Base-by-base conservation (phyloP, 2,888 invertebrate species). In the Onchidella celtica region DNA sequence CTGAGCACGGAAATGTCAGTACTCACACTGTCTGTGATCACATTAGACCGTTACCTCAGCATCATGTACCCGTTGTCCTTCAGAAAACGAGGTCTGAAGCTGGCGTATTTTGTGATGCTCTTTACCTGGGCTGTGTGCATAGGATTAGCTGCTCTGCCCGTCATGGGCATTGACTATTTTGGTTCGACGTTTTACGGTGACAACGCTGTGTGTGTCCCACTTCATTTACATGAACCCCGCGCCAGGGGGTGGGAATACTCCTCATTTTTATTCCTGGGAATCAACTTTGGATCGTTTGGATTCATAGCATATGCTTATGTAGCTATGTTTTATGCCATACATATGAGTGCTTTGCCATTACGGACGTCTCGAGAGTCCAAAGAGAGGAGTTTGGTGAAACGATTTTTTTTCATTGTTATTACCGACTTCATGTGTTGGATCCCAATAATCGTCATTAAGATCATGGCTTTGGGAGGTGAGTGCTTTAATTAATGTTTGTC, bases 381-480 rank as follows among this genome's bases (percentile, higher is more conserved):
- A 29, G 87, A 88, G 77, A 47, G 85, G 34, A 80, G 82, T 38
- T 73, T 88, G 38, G 84, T 85, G 57, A 84, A 87, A 73, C 59
- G 88, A 36, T 87, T 88, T 70, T 87, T 85, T 75, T 84, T 87
- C 61, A 87, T 88, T 68, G 86, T 88, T 34, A 57, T 87, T 59
- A 87, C 88, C 0, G 87, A 88, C 79, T 86, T 86, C 63, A 59
- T 86, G 32, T 88, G 88, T 59, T 88, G 88, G 88, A 72, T 85
- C 11, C 88, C 88, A 21, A 85, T 88, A 72, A 88, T 88, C 66
- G 80, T 84, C 32, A 83, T 88, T 57, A 88, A 88, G 59, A 73
- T 87, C 9, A 57, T 84, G 32, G 87, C 88, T 34, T 61, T 88
- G 11, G 40, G 82, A 72, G 88, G 88, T 88, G 74, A 81, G 47